Evolutionary conservation across 2,113 vertebrate genomes (phyloP).

Genomic region (Silurus meridionalis): DNA sequence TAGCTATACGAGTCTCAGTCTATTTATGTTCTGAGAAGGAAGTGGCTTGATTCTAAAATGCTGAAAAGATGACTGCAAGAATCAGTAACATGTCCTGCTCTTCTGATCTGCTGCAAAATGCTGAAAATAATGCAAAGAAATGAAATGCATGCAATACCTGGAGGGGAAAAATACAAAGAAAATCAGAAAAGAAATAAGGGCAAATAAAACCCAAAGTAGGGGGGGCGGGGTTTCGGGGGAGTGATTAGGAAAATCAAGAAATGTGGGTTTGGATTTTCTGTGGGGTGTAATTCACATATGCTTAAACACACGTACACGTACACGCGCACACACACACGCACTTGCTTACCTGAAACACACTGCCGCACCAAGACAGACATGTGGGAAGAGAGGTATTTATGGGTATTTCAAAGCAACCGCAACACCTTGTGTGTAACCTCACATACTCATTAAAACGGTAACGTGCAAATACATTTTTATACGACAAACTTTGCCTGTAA

Average conservation of each 20-base stretch:
- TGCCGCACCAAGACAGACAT: constrained; percentile 83
- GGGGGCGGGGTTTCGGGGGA: background rate
- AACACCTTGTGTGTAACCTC: constrained; percentile 23
- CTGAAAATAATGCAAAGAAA: background rate
- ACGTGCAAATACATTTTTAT: background rate
- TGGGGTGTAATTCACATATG: constrained; percentile 29
- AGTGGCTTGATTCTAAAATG: background rate
- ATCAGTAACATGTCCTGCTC: background rate
- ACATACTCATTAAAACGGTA: constrained; percentile 6
- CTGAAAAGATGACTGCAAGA: background rate
- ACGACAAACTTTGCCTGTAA: constrained; percentile 20
- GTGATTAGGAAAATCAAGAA: background rate
- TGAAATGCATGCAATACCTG: background rate
- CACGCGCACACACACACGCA: constrained; percentile 17
- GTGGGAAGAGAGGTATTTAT: constrained; percentile 75
- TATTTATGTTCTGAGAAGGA: background rate
- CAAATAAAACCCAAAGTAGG: too few species aligned
- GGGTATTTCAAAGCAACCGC: constrained; percentile 55
- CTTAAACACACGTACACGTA: constrained; percentile 23
- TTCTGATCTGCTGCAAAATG: background rate
- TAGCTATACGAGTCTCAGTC: background rate
- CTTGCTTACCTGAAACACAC: constrained; percentile 84
- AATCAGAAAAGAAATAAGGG: background rate
- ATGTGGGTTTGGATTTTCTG: constrained; percentile 13
- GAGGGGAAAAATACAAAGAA: background rate